Evolutionary conservation across 2,113 vertebrate genomes (phyloP), one percentile per base, ranked within the genome.

Genomic region (Eptesicus fuscus): DNA sequence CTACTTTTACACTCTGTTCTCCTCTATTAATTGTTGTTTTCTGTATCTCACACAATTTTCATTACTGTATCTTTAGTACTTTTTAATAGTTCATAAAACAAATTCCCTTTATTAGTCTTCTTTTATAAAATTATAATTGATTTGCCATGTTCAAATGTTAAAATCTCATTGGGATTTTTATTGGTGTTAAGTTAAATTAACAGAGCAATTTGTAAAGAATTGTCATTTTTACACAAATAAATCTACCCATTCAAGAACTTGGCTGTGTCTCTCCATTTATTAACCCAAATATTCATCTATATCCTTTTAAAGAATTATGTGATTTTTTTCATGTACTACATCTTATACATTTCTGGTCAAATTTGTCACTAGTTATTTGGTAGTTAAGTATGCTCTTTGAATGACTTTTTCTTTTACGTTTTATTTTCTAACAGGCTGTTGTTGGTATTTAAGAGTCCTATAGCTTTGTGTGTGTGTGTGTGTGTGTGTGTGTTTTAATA

Each of bases 141-240:
- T 74, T 95, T 94, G 32, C 2, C 44, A 70, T 30, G 7, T 76
- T 87, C 69, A 78, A 76, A 79, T 76, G 22, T 61, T 80, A 51
- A 51, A 53, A 83, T 70, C 17, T 28, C 61, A 67, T 44, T 73
- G 17, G 5, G 6, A 0, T 69, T 90, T 83, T 69, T 47, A 88
- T 32, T 56, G 23, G 47, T 77, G 56, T 92, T 51, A 90, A 69
- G 28, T 59, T 79, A 37, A 95, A 77, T 78, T 88, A 76, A 59
- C 37, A 88, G 30, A 84, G 7, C 17, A 91, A 73, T 86, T 77
- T 82, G 37, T 32, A 53, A 63, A 85, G n/a, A 93, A 73, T 2
- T 96, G 16, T 61, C 30, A 77, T 93, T 90, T 69, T 93, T 77
- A 53, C 1, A 53, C 69, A 82, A 74, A 91, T 85, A 88, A 92